phyloP scores from a whole-genome alignment of 2,888 invertebrate species.

The Lasioglossum malachurum region DNA sequence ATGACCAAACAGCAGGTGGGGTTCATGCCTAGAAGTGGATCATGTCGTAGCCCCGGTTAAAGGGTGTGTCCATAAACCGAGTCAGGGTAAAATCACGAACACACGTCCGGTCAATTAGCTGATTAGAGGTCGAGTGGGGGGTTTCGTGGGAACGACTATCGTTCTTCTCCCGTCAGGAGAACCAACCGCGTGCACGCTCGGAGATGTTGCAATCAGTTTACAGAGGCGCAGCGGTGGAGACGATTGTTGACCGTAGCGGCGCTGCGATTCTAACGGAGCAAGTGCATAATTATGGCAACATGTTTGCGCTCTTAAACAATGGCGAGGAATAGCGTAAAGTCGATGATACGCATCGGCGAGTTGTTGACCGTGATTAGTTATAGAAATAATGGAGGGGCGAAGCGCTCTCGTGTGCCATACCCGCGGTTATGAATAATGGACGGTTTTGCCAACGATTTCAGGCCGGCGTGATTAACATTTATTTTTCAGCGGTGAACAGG shows the following conservation, averaged over 20 bases:
- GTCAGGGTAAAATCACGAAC: not conserved
- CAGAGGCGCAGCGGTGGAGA: not conserved
- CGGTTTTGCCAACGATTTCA: not conserved
- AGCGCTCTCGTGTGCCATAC: not conserved
- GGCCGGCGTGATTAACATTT: not conserved
- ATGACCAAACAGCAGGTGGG: conserved; percentile 46
- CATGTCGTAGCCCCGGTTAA: conserved; percentile 58
- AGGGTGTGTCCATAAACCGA: conserved; percentile 37
- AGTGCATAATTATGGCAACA: conserved; percentile 17
- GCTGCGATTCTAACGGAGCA: not conserved
- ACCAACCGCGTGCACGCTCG: not conserved
- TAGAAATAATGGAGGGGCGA: conserved; percentile 27
- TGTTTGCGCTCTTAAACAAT: conserved; percentile 25
- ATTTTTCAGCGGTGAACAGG: not conserved
- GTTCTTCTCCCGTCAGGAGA: not conserved
- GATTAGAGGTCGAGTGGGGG: conserved; percentile 38
- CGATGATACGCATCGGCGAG: conserved; percentile 1
- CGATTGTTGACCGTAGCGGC: not conserved
- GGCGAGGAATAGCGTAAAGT: not conserved
- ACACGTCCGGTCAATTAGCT: conserved; percentile 50
- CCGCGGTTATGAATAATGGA: not conserved
- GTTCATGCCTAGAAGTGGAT: conserved; percentile 49
- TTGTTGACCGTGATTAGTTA: not conserved
- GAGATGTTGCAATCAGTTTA: conserved; percentile 27
- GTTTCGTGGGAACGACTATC: not conserved